Percentiles rank a stretch among this genome's conserved stretches.
Conservation (phyloP, 2,113 vertebrate genomes). For the Onychorhynchus coronatus region DNA sequence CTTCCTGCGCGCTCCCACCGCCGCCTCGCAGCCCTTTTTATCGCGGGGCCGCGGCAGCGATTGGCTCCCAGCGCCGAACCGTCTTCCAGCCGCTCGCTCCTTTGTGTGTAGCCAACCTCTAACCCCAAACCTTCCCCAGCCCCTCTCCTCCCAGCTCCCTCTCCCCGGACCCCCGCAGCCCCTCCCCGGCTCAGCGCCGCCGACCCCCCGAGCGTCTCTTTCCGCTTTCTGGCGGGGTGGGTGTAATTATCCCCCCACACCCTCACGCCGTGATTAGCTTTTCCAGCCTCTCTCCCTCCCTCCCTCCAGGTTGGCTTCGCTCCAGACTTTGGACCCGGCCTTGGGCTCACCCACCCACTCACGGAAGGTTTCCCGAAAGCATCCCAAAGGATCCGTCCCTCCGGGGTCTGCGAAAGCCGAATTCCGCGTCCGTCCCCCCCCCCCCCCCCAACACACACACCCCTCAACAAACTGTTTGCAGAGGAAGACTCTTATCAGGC, state of each 20-base stretch:
- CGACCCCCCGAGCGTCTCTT: background rate
- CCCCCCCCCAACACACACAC: accelerated
- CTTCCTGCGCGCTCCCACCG: background rate
- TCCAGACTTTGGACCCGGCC: background rate
- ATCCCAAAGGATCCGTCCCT: background rate
- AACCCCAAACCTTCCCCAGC: background rate
- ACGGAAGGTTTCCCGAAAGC: background rate
- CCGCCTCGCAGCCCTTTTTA: slow-evolving; percentile 36
- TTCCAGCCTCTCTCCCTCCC: background rate
- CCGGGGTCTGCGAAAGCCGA: background rate
- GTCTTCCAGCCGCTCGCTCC: slow-evolving; percentile 10
- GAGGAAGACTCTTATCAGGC: background rate
- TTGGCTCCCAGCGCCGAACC: background rate
- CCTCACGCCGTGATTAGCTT: background rate
- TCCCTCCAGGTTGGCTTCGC: background rate
- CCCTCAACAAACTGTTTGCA: background rate
- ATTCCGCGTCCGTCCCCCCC: too few relatives aligned
- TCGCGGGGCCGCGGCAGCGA: slow-evolving; percentile 26
- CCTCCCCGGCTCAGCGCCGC: background rate
- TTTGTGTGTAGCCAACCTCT: slow-evolving; percentile 49
- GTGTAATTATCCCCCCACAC: background rate
- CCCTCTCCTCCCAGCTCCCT: background rate
- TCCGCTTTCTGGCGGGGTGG: accelerated
- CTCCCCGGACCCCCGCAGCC: background rate
- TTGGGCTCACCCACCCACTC: background rate